Conservation (phyloP, 1,140 invertebrate species). For the Druon quercuslanigerum region DNA sequence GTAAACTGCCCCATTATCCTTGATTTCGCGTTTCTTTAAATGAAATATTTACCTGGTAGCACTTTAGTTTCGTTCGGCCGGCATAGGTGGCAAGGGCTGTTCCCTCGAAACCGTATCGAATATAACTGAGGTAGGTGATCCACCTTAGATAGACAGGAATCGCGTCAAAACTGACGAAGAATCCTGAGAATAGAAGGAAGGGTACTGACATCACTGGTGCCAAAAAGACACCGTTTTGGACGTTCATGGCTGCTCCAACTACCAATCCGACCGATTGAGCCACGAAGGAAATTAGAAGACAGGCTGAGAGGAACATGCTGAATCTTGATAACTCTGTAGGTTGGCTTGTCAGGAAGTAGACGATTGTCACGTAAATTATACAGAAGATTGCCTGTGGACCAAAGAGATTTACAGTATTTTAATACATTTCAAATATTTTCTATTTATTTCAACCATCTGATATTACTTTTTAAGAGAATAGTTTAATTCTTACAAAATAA, state of each 20-base stretch:
- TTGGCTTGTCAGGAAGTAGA: slow-evolving; percentile 96
- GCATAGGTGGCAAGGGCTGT: slow-evolving; percentile 95
- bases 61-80: slow-evolving; percentile 86
- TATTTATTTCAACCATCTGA: no score
- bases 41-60: slow-evolving; percentile 78
- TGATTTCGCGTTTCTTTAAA: no score
- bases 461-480: no score
- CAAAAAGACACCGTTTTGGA: slow-evolving; percentile 96
- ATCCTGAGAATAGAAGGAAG: slow-evolving; percentile 95
- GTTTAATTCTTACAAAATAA: no score
- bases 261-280: slow-evolving; percentile 96
- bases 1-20: no score
- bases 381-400: slow-evolving; percentile 88
- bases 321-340: slow-evolving; percentile 89
- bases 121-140: slow-evolving; percentile 97
- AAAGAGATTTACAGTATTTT: neutral
- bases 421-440: neutral
- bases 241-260: slow-evolving; percentile 95
- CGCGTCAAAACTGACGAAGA: slow-evolving; percentile 97
- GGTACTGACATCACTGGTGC: slow-evolving; percentile 97
- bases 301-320: slow-evolving; percentile 91
- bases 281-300: slow-evolving; percentile 94
- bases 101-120: slow-evolving; percentile 96
- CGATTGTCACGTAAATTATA: slow-evolving; percentile 93
- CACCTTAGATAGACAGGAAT: slow-evolving; percentile 96